phyloP scores from a whole-genome alignment of 2,113 vertebrate species.

The Indri indri region DNA sequence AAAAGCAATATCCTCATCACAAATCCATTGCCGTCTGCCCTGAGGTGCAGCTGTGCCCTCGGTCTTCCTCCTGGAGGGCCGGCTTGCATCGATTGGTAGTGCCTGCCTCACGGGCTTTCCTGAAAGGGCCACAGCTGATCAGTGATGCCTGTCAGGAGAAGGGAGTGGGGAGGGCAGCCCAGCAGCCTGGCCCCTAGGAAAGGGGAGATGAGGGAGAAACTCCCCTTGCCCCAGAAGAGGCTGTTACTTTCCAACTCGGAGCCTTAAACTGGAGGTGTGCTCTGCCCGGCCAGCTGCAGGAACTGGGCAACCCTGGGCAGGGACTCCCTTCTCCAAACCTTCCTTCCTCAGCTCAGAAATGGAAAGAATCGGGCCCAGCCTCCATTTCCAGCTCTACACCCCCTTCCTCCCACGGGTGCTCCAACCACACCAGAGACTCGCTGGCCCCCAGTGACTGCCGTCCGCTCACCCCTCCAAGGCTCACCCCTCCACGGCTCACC shows the following conservation, averaged over 20 bases:
- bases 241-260: not conserved
- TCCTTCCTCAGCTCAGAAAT: not conserved
- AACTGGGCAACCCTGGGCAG: too few species aligned
- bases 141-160: not conserved
- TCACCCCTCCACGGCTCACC: too few species aligned
- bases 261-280: too few species aligned
- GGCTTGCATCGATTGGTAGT: too few species aligned
- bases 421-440: not conserved
- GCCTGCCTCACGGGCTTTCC: not conserved
- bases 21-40: rapidly evolving
- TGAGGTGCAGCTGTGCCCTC: not conserved
- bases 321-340: not conserved
- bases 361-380: not conserved
- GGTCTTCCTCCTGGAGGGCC: not conserved
- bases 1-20: not conserved
- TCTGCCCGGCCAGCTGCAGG: too few species aligned
- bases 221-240: not conserved
- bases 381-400: not conserved
- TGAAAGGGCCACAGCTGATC: not conserved
- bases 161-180: not conserved
- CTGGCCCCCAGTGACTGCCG: rapidly evolving
- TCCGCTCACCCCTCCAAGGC: not conserved
- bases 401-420: not conserved
- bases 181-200: not conserved
- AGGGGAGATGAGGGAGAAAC: not conserved